Conservation (phyloP, 2,113 vertebrate genomes). For the Mormoops blainvillei region DNA sequence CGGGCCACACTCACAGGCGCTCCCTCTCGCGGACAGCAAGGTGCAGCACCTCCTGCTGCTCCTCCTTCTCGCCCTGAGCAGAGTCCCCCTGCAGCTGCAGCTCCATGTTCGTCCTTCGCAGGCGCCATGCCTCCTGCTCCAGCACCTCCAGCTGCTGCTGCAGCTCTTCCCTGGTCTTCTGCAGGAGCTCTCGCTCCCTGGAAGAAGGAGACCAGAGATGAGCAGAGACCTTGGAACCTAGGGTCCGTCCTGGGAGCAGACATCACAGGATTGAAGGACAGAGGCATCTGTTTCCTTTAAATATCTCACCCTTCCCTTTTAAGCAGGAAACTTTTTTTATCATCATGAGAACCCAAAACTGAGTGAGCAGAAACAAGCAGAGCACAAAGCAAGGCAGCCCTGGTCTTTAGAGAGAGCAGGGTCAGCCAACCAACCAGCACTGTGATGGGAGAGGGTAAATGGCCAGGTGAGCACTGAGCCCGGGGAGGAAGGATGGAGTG, state of each 20-base stretch:
- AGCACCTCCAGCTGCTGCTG: conserved; percentile 70
- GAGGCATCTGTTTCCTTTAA: not conserved
- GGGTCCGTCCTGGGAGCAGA: not conserved
- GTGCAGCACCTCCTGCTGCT: conserved; percentile 73
- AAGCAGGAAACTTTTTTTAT: not conserved
- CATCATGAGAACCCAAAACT: not conserved
- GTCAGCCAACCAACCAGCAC: not conserved
- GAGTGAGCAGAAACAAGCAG: not conserved
- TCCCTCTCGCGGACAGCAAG: conserved; percentile 47
- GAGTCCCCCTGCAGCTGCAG: conserved; percentile 78
- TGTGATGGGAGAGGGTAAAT: not conserved
- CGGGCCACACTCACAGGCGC: conserved; percentile 69
- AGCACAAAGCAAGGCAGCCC: not conserved
- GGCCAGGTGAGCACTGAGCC: not conserved
- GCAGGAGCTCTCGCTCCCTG: conserved; percentile 60
- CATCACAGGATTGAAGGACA: not conserved
- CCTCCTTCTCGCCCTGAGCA: conserved; percentile 68
- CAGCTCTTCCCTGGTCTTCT: conserved; percentile 70
- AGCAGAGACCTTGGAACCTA: not conserved
- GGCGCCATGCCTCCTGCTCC: conserved; percentile 70
- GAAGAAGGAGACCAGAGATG: not conserved
- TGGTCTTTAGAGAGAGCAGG: not conserved
- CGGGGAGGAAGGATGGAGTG: rapidly evolving
- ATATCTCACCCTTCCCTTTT: not conserved
- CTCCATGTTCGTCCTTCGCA: conserved; percentile 73